A percentile compares a stretch with the other conserved stretches of the same genome.
Conservation (phyloP, 2,797 vertebrate genomes). For the Myotis planiceps region DNA sequence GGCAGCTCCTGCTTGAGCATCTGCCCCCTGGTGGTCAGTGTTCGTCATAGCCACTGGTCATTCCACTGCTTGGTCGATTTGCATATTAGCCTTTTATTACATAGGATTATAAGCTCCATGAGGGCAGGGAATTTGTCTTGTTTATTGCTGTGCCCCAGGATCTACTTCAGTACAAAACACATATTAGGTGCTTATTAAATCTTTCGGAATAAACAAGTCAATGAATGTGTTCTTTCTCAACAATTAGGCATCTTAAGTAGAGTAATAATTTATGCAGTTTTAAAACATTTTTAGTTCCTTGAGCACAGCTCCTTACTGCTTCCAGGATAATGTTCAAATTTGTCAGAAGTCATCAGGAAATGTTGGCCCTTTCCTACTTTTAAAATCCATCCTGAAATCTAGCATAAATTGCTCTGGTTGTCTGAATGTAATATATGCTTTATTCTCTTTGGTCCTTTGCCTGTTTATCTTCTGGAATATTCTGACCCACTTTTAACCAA, state of each 20-base stretch:
- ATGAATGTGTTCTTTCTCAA: not conserved
- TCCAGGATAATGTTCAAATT: not conserved
- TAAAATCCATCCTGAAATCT: slow-evolving; percentile 22
- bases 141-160: not conserved
- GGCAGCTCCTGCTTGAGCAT: too few relatives aligned
- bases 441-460: not conserved
- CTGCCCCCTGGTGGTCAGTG: too few relatives aligned
- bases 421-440: not conserved
- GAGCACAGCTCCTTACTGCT: not conserved
- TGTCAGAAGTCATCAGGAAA: not conserved
- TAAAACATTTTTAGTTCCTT: not conserved
- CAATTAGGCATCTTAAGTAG: not conserved
- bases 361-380: not conserved
- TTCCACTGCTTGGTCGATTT: too few relatives aligned
- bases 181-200: not conserved
- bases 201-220: not conserved
- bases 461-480: not conserved
- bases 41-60: too few relatives aligned
- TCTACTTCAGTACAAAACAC: not conserved
- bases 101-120: not conserved
- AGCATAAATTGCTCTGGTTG: not conserved
- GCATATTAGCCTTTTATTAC: too few relatives aligned
- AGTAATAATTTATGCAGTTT: not conserved
- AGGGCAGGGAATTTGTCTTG: not conserved
- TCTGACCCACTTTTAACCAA: not conserved